Evolutionary conservation across 1,140 invertebrate species (phyloP).

Genomic region (Eumeta japonica): DNA sequence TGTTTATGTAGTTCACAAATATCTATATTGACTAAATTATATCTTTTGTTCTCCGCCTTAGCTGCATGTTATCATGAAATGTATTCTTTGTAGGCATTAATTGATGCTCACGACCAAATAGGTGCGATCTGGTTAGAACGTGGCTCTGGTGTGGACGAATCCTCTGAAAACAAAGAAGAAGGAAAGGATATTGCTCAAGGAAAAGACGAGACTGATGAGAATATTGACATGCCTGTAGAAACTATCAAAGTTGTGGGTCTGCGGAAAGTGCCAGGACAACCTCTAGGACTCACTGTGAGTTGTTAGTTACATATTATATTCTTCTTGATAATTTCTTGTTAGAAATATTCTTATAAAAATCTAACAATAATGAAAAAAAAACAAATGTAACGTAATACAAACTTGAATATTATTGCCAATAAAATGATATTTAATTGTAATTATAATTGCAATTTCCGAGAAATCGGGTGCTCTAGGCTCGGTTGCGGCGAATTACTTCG

Average conservation of each 20-base stretch:
- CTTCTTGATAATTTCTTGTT: background rate
- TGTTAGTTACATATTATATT: background rate
- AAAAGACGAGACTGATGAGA: slow-evolving; percentile 35
- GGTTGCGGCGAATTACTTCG: no score
- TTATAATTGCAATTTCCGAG: no score
- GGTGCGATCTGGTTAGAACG: slow-evolving; percentile 59
- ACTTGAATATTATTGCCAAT: no score
- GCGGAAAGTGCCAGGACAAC: slow-evolving; percentile 83
- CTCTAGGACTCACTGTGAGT: slow-evolving; percentile 74
- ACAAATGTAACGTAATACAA: no score
- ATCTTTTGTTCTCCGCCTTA: no score
- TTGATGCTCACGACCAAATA: slow-evolving; percentile 62
- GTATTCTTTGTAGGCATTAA: slow-evolving; percentile 47
- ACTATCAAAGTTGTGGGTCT: slow-evolving; percentile 88
- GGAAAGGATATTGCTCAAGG: slow-evolving; percentile 33
- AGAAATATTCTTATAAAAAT: background rate
- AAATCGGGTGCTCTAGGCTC: no score
- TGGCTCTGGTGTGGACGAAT: slow-evolving; percentile 52
- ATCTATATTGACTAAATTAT: no score
- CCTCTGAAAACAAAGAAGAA: slow-evolving; percentile 20
- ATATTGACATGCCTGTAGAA: slow-evolving; percentile 68
- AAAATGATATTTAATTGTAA: no score
- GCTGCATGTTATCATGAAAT: background rate
- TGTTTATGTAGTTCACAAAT: no score
- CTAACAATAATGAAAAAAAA: no score